Evolutionary conservation across 2,888 invertebrate genomes (phyloP).

Genomic region (Chymomyza caudatula): DNA sequence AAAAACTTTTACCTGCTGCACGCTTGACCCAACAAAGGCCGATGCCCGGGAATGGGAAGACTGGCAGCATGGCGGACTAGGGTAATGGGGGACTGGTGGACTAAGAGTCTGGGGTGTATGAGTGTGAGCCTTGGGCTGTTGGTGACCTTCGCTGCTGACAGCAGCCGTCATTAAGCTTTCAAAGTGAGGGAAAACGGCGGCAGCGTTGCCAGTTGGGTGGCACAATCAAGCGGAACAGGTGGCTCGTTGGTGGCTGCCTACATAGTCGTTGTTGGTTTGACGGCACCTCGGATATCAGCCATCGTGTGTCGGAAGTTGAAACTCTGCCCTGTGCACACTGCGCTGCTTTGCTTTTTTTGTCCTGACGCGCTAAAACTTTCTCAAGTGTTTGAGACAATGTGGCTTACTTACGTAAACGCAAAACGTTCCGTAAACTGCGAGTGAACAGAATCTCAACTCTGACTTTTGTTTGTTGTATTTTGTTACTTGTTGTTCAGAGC

Average conservation of each 20-base stretch:
- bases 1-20: constrained; percentile 66
- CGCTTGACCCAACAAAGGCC: constrained; percentile 58
- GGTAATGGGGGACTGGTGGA: constrained; percentile 11
- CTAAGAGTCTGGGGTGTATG: constrained; percentile 8
- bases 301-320: constrained; percentile 32
- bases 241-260: constrained; percentile 24
- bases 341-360: neutral
- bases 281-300: constrained; percentile 18
- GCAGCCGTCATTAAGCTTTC: constrained; percentile 72
- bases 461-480: constrained; percentile 23
- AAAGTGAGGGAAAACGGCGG: constrained; percentile 49
- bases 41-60: constrained; percentile 4
- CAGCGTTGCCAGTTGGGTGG: constrained; percentile 14
- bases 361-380: constrained; percentile 9
- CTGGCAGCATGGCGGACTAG: constrained; percentile 8
- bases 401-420: constrained; percentile 1
- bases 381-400: constrained; percentile 37
- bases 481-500: constrained; percentile 12
- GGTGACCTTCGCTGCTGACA: constrained; percentile 68
- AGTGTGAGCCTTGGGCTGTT: constrained; percentile 16
- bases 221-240: constrained; percentile 69
- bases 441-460: constrained; percentile 41
- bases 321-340: neutral
- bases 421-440: constrained; percentile 1
- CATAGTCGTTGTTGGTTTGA: neutral